Conservation (phyloP, 2,113 vertebrate species). For the Cebus imitator region DNA sequence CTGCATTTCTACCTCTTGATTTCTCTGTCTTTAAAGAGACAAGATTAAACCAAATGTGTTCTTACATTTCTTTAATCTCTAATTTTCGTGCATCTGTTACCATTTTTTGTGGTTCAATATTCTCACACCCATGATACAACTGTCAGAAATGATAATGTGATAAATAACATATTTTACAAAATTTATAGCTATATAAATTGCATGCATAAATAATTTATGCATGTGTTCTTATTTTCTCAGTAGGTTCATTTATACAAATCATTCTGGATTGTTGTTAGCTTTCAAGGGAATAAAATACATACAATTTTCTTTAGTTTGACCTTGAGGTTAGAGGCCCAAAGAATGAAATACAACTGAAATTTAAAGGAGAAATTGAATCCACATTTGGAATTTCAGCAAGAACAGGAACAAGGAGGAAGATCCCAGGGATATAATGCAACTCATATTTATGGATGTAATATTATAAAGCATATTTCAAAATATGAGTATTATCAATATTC, state of each 20-base stretch:
- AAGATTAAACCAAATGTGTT: neutral
- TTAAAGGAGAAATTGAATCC: conserved; percentile 73
- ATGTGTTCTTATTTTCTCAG: neutral
- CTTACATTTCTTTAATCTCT: neutral
- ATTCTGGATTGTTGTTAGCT: neutral
- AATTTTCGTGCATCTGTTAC: conserved; percentile 31
- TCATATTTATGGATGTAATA: conserved; percentile 72
- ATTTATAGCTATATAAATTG: neutral
- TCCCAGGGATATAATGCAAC: conserved; percentile 61
- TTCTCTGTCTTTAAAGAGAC: conserved; percentile 16
- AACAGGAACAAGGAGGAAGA: conserved; percentile 44
- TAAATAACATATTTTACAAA: conserved; percentile 14
- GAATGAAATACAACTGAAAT: conserved; percentile 70
- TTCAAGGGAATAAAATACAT: neutral
- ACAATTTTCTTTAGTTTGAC: conserved; percentile 3
- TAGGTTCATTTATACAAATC: conserved; percentile 29
- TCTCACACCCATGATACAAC: conserved; percentile 30
- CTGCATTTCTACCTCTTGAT: neutral
- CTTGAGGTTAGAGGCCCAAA: conserved; percentile 21
- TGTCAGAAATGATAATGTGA: conserved; percentile 21
- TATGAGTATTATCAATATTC: conserved; percentile 48
- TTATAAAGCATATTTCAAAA: conserved; percentile 75
- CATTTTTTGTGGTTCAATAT: neutral
- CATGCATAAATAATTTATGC: conserved; percentile 17
- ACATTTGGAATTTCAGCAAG: conserved; percentile 73